Evolutionary conservation across 2,113 vertebrate species (phyloP).

Genomic region (Tragelaphus scriptus): DNA sequence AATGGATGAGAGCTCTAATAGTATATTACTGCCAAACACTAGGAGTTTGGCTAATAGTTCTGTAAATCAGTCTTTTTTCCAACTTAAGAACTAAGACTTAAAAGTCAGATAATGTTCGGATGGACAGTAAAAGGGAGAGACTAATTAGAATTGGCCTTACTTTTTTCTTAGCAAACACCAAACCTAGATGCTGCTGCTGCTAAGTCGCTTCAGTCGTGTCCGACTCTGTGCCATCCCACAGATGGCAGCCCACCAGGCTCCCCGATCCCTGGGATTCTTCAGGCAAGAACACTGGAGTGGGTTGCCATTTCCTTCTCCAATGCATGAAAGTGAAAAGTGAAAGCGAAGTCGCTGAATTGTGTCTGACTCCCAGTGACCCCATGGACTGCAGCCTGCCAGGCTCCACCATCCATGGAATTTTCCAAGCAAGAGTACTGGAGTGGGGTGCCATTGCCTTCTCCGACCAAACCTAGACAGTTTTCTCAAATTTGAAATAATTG

Average conservation of each 20-base stretch:
- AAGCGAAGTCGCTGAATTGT: not conserved
- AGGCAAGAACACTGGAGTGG: not conserved
- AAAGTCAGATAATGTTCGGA: not conserved
- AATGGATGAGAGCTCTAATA: not conserved
- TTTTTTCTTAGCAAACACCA: not conserved
- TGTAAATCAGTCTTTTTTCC: not conserved
- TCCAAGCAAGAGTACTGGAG: too few species aligned
- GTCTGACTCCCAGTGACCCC: fast-evolving
- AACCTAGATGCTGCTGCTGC: not conserved
- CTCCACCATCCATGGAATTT: too few species aligned
- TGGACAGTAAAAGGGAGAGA: not conserved
- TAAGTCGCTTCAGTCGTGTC: too few species aligned
- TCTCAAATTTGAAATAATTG: not conserved
- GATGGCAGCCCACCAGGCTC: too few species aligned
- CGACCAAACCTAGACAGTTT: not conserved
- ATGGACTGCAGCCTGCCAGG: not conserved
- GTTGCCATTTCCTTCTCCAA: not conserved
- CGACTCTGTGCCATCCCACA: not conserved
- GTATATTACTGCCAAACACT: not conserved
- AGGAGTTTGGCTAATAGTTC: not conserved
- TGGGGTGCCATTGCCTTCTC: too few species aligned
- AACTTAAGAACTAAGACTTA: not conserved
- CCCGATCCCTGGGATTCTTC: too few species aligned
- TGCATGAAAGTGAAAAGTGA: not conserved
- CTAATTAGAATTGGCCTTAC: not conserved